phyloP scores from a whole-genome alignment of 2,113 vertebrate species.

The Misgurnus anguillicaudatus region DNA sequence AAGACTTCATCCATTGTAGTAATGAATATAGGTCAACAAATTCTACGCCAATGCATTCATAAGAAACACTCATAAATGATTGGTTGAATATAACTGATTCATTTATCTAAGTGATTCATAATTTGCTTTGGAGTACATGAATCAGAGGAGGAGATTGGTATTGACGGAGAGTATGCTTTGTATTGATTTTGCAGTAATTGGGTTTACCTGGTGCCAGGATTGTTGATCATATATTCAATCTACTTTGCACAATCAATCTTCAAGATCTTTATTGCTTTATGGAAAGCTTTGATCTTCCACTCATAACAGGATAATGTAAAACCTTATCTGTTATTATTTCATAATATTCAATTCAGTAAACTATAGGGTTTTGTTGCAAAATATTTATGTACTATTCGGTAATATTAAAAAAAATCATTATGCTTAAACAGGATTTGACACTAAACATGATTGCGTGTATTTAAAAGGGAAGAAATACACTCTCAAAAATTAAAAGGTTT shows the following conservation, averaged over 20 bases:
- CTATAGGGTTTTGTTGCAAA: no score
- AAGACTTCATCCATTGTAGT: no score
- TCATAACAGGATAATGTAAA: neutral
- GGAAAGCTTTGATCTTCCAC: neutral
- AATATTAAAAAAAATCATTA: neutral
- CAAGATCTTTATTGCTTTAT: neutral
- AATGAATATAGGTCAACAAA: no score
- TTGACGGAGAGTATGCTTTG: neutral
- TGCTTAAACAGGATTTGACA: neutral
- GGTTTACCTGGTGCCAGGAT: neutral
- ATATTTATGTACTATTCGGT: no score
- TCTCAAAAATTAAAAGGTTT: no score
- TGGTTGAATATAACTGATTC: no score
- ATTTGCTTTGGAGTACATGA: neutral
- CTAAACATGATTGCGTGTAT: neutral
- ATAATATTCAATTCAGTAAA: neutral
- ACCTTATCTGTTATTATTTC: neutral
- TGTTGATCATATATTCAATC: neutral
- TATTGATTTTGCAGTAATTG: neutral
- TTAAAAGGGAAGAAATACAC: neutral
- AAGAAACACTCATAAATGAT: no score
- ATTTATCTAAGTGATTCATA: no score
- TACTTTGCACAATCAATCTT: neutral
- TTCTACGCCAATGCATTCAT: no score
- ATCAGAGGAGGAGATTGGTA: neutral